Evolutionary conservation across 2,888 invertebrate genomes (phyloP).

Genomic region (Drosophila tanythrix): DNA sequence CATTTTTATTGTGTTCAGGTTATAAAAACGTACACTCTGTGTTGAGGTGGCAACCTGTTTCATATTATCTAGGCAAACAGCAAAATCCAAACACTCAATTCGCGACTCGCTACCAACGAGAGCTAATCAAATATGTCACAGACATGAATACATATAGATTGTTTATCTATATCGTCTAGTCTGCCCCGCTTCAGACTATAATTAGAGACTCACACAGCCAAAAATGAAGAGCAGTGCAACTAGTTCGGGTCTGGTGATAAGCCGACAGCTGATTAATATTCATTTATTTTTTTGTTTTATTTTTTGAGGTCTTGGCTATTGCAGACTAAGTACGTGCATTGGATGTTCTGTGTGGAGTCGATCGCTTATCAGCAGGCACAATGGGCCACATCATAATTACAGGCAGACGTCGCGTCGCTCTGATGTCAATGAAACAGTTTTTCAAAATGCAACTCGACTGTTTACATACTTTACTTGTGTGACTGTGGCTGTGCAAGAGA

Average conservation of each 20-base stretch:
- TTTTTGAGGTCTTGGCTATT: slow-evolving; percentile 24
- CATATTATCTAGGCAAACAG: slow-evolving; percentile 40
- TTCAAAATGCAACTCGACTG: background rate
- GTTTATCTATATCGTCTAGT: slow-evolving; percentile 19
- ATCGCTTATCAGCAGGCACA: slow-evolving; percentile 51
- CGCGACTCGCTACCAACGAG: slow-evolving; percentile 23
- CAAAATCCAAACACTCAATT: slow-evolving; percentile 31
- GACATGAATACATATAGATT: slow-evolving; percentile 12
- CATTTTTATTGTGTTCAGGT: background rate
- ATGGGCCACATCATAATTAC: slow-evolving; percentile 50
- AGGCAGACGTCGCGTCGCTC: slow-evolving; percentile 53
- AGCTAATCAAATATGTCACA: slow-evolving; percentile 47
- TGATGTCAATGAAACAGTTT: slow-evolving; percentile 6
- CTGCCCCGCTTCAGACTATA: slow-evolving; percentile 39
- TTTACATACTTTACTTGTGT: background rate
- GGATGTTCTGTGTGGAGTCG: slow-evolving; percentile 35
- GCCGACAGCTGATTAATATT: slow-evolving; percentile 17
- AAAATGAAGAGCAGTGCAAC: slow-evolving; percentile 4
- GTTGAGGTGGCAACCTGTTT: slow-evolving; percentile 21
- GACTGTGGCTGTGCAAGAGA: slow-evolving; percentile 15
- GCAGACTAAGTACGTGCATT: slow-evolving; percentile 2
- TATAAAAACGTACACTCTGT: background rate
- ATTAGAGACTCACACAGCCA: slow-evolving; percentile 31
- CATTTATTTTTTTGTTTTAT: slow-evolving; percentile 5
- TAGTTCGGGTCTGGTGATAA: slow-evolving; percentile 49